Evolutionary conservation across 2,113 vertebrate species (phyloP), one percentile per base, ranked within the genome.

Genomic region (Loxodonta africana): DNA sequence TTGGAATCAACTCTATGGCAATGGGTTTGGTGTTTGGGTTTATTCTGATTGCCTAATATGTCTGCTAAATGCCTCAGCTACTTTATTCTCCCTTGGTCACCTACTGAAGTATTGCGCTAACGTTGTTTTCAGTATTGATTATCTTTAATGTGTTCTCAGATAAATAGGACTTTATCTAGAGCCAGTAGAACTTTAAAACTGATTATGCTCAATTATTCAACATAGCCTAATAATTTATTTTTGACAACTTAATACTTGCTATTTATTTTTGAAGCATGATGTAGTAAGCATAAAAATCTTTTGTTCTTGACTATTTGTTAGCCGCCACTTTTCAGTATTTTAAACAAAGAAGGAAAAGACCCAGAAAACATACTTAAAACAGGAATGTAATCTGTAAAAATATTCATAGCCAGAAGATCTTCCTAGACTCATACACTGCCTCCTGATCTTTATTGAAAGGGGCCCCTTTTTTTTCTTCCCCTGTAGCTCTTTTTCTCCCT

Each of bases 221-320:
- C 30, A 62, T 46, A 67, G 37, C 33, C 37, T 90, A 83, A 67
- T 18, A 6, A 90, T 65, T 97, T 96, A 76, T 65, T 96, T 97
- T 96, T 94, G 69, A 97, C 74, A 73, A 25, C 28, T 97, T 97
- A 77, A 48, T 0, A n/a, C 90, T 97, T 98, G 93, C 67, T 88
- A 88, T n/a, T 96, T 86, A 6, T 88, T 74, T 94, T 95, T 86
- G 87, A 96, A 96, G 57, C 57, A 85, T 69, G 4, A 63, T 48
- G 51, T 84, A 1, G 8, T 80, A 67, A 88, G 6, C 65, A 85
- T 51, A 41, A 93, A 88, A 85, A 90, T 51, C 15, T 37, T 6
- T 25, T 74, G 4, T 83, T 69, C 48, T 95, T 86, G 60, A 88
- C 92, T 30, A 4, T 85, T 93, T 82, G 71, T n/a, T 71, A 95